These are phyloP conservation scores for Hydriomena furcata DNA, from an alignment of 2,888 invertebrate genomes.

Conservation along the genomic window DNA sequence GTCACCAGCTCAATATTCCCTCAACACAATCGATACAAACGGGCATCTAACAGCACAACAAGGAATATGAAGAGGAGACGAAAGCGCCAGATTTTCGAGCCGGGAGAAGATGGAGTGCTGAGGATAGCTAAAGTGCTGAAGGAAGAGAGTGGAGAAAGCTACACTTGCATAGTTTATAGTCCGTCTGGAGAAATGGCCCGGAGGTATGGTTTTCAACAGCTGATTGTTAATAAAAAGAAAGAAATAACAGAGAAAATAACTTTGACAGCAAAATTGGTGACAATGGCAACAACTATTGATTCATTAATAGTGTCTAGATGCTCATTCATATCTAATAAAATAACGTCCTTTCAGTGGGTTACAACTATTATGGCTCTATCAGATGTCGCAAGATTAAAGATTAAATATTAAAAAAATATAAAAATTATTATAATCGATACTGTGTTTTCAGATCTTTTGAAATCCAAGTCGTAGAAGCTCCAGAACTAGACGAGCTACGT, in stretches of 20 bases:
- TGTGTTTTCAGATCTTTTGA: slow-evolving; percentile 82
- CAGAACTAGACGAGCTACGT: slow-evolving; percentile 91
- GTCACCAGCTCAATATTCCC: slow-evolving; percentile 60
- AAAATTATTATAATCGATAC: background rate
- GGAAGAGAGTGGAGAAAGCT: slow-evolving; percentile 88
- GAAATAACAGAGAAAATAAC: too few species aligned
- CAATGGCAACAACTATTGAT: too few species aligned
- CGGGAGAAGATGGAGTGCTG: slow-evolving; percentile 81
- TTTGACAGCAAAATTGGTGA: too few species aligned
- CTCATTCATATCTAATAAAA: too few species aligned
- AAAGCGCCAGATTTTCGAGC: slow-evolving; percentile 64
- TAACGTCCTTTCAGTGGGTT: too few species aligned
- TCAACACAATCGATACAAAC: slow-evolving; percentile 66
- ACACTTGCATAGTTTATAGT: slow-evolving; percentile 91
- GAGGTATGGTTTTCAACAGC: slow-evolving; percentile 58
- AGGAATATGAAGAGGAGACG: slow-evolving; percentile 46
- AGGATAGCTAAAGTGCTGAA: slow-evolving; percentile 84
- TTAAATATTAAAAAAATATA: too few species aligned
- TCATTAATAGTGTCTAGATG: too few species aligned
- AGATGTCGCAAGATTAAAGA: too few species aligned
- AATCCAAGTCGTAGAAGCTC: slow-evolving; percentile 89
- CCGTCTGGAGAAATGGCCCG: slow-evolving; percentile 90
- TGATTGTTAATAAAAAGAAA: too few species aligned
- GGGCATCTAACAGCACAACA: slow-evolving; percentile 43
- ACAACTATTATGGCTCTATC: too few species aligned